Percentiles rank a stretch among this genome's conserved stretches.
Conservation (phyloP, 2,797 vertebrate genomes). For the Halcyon smyrnensis region DNA sequence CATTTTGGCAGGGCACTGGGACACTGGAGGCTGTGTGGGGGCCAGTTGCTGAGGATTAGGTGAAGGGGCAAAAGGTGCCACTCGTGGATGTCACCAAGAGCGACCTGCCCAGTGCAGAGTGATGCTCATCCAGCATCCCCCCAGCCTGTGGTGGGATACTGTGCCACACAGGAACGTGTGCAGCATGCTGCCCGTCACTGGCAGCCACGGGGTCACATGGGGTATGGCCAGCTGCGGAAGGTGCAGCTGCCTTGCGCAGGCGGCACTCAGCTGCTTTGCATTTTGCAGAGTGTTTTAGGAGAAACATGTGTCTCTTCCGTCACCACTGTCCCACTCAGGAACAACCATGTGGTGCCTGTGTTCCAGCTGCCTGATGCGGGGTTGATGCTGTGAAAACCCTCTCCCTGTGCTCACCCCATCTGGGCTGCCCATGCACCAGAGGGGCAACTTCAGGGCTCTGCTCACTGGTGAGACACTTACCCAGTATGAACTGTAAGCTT, state of each 20-base stretch:
- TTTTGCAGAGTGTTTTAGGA: neutral
- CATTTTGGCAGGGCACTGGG: neutral
- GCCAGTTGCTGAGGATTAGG: neutral
- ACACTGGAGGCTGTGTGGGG: neutral
- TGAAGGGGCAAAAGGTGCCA: neutral
- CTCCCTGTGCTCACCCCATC: rapidly evolving
- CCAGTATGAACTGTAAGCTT: neutral
- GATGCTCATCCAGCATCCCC: neutral
- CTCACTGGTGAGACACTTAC: rapidly evolving
- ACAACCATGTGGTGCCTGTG: rapidly evolving
- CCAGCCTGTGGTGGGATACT: rapidly evolving
- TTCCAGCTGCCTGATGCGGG: neutral
- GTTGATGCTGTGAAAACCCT: neutral
- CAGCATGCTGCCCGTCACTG: rapidly evolving
- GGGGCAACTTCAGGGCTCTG: rapidly evolving
- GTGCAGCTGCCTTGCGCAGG: neutral
- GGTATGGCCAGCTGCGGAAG: neutral
- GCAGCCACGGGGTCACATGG: neutral
- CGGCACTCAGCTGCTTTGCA: neutral
- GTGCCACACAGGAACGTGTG: rapidly evolving
- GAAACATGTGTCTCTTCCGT: neutral
- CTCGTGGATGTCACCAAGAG: rapidly evolving
- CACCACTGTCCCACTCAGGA: rapidly evolving
- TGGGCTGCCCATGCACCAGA: rapidly evolving
- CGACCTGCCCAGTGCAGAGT: rapidly evolving